phyloP scores from a whole-genome alignment of 2,797 vertebrate genomes.

The Sebastes cheni region DNA sequence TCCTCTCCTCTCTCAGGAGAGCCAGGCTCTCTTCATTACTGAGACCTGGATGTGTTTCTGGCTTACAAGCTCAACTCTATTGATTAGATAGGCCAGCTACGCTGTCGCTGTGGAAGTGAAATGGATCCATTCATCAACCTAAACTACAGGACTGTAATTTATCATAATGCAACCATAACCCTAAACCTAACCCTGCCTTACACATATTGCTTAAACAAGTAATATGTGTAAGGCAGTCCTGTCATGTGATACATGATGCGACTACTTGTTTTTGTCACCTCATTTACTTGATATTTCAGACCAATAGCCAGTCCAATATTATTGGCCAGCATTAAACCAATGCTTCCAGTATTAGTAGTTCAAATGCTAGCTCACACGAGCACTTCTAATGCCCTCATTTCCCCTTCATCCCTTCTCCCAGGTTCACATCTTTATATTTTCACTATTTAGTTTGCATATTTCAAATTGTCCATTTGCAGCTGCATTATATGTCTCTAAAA shows the following conservation, averaged over 20 bases:
- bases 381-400: background rate
- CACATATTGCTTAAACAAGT: background rate
- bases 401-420: background rate
- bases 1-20: constrained; percentile 19
- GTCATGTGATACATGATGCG: background rate
- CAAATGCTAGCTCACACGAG: background rate
- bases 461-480: background rate
- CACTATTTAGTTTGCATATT: background rate
- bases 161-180: background rate
- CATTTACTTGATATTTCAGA: background rate
- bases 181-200: too few relatives aligned
- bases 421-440: background rate
- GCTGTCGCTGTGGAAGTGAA: background rate
- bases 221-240: too few relatives aligned
- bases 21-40: constrained; percentile 45
- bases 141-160: background rate
- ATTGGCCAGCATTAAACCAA: background rate
- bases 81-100: constrained; percentile 19
- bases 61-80: constrained; percentile 1
- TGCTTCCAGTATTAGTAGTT: background rate
- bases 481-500: background rate
- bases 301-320: background rate
- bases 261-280: background rate
- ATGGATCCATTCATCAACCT: constrained; percentile 5
- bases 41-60: constrained; percentile 47